Conservation (phyloP, 2,888 invertebrate species). For the Pilophorus perplexus region DNA sequence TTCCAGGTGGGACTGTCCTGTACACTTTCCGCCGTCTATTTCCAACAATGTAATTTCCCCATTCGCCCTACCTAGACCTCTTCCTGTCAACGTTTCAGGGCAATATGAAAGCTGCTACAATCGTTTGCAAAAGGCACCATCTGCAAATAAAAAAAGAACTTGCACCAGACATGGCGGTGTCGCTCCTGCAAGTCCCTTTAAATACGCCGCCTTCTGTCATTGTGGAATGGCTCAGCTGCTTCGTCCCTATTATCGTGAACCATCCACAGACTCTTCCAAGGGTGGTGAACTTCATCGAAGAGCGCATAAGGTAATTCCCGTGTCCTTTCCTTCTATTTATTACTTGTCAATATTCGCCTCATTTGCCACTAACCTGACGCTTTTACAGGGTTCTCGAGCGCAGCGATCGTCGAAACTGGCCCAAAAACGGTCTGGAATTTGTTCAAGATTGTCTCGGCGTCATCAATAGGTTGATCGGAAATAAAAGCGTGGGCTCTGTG, state of each 20-base stretch:
- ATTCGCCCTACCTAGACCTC: no score
- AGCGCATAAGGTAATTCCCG: slow-evolving; percentile 40
- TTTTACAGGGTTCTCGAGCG: slow-evolving; percentile 36
- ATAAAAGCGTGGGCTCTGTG: slow-evolving; percentile 17
- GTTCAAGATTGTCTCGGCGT: slow-evolving; percentile 26
- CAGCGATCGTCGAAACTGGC: slow-evolving; percentile 39
- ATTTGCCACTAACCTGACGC: no score
- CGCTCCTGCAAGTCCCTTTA: slow-evolving; percentile 38
- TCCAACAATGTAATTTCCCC: no score
- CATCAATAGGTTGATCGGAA: slow-evolving; percentile 12
- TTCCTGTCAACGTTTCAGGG: slow-evolving; percentile 49
- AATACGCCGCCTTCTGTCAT: slow-evolving; percentile 10
- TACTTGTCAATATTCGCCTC: no score
- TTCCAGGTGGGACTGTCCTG: slow-evolving; percentile 52
- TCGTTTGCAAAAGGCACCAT: slow-evolving; percentile 53
- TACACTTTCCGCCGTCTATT: neutral
- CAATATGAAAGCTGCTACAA: slow-evolving; percentile 51
- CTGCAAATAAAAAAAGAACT: slow-evolving; percentile 50
- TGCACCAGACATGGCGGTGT: slow-evolving; percentile 46
- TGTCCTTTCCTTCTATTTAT: neutral
- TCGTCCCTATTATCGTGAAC: slow-evolving; percentile 42
- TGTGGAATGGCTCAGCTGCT: slow-evolving; percentile 40
- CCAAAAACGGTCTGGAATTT: slow-evolving; percentile 40
- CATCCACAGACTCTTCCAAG: slow-evolving; percentile 34
- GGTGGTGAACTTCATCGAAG: slow-evolving; percentile 41